A percentile compares a stretch with the other conserved stretches of the same genome.
Evolutionary conservation across 1,140 invertebrate genomes (phyloP).

Genomic region (Lerema accius): DNA sequence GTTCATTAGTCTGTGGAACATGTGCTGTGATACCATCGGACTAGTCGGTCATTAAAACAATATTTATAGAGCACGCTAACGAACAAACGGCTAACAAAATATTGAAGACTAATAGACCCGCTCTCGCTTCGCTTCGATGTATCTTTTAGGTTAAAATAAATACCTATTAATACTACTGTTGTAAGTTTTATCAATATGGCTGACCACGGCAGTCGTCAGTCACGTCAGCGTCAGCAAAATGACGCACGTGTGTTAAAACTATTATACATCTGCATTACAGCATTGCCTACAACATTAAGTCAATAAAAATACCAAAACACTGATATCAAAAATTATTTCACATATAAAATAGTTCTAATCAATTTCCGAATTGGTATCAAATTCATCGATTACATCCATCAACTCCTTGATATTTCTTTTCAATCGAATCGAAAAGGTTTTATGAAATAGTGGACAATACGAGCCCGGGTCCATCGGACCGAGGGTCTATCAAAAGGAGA

Average conservation of each 20-base stretch:
- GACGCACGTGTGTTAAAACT: too few relatives aligned
- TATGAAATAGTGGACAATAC: constrained; percentile 70
- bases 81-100: background rate
- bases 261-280: too few relatives aligned
- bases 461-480: constrained; percentile 62
- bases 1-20: constrained; percentile 65
- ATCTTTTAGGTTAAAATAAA: too few relatives aligned
- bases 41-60: constrained; percentile 54
- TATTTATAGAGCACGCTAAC: constrained; percentile 48
- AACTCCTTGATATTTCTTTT: constrained; percentile 62
- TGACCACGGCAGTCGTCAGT: too few relatives aligned
- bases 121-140: too few relatives aligned
- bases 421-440: constrained; percentile 41
- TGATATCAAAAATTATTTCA: constrained; percentile 4
- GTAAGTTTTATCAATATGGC: too few relatives aligned
- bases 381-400: constrained; percentile 48
- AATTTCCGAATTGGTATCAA: constrained; percentile 1
- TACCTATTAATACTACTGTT: too few relatives aligned
- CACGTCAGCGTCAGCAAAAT: too few relatives aligned
- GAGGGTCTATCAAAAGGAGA: constrained; percentile 80
- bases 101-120: too few relatives aligned
- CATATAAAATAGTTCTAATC: background rate
- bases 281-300: too few relatives aligned
- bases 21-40: constrained; percentile 65
- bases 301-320: too few relatives aligned